These are phyloP conservation scores for Tragelaphus eurycerus DNA, from an alignment of 2,797 vertebrate genomes.

Conservation along the genomic window DNA sequence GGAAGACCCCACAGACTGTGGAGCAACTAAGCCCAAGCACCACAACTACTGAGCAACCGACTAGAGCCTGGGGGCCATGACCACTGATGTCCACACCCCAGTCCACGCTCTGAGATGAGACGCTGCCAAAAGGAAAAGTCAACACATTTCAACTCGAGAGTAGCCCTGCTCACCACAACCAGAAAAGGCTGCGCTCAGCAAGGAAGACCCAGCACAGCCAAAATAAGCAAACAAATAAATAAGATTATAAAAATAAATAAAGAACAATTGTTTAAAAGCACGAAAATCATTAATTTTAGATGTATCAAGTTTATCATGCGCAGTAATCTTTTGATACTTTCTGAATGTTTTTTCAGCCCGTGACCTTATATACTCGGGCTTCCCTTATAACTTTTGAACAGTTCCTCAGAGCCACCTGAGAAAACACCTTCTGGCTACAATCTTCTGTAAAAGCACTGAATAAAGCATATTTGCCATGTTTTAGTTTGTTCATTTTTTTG, in stretches of 20 bases:
- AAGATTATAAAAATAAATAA: neutral
- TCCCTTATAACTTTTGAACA: neutral
- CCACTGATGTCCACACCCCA: rapidly evolving
- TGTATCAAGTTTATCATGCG: rapidly evolving
- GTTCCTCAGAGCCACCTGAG: no score
- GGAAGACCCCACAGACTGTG: neutral
- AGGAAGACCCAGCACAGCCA: neutral
- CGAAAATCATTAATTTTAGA: neutral
- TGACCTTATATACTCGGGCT: neutral
- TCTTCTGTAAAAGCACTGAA: no score
- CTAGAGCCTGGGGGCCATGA: neutral
- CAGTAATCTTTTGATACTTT: neutral
- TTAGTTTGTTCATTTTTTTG: no score
- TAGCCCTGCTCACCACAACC: neutral
- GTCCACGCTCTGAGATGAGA: rapidly evolving
- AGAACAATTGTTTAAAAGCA: neutral
- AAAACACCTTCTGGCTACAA: no score
- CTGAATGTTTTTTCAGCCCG: neutral
- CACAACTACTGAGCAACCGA: neutral
- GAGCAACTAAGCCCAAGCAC: neutral
- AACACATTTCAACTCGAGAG: rapidly evolving
- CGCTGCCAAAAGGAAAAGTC: neutral
- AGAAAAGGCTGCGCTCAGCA: neutral
- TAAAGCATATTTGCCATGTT: no score
- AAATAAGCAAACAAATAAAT: neutral